A percentile compares a stretch with the other conserved stretches of the same genome.
Conservation (phyloP, 2,888 invertebrate species). For the Leptogaster cylindrica region DNA sequence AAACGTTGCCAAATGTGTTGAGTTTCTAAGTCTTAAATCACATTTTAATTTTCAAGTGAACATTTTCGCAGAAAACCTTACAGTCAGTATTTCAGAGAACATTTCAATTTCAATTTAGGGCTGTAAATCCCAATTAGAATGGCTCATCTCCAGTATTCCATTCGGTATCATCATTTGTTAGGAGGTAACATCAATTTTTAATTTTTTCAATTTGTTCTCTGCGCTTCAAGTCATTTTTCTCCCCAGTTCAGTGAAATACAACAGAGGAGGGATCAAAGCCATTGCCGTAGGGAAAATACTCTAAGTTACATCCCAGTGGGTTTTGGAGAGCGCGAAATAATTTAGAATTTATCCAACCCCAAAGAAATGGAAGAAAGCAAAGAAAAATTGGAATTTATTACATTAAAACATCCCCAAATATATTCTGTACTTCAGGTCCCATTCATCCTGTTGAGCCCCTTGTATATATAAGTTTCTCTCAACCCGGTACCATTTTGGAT, state of each 20-base stretch:
- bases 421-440: slow-evolving; percentile 8
- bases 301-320: slow-evolving; percentile 33
- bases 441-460: slow-evolving; percentile 34
- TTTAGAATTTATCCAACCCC: slow-evolving; percentile 45
- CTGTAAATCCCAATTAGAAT: slow-evolving; percentile 33
- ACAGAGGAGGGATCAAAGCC: slow-evolving; percentile 13
- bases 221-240: slow-evolving; percentile 8
- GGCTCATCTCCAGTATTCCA: not conserved
- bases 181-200: slow-evolving; percentile 40
- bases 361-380: slow-evolving; percentile 14
- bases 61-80: not conserved
- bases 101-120: slow-evolving; percentile 21
- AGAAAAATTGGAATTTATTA: slow-evolving; percentile 44
- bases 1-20: too few species aligned
- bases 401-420: slow-evolving; percentile 35
- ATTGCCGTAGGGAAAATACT: slow-evolving; percentile 20
- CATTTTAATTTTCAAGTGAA: too few species aligned
- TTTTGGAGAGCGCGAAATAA: slow-evolving; percentile 45
- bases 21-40: too few species aligned
- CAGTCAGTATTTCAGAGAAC: not conserved
- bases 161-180: slow-evolving; percentile 20
- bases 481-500: not conserved
- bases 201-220: slow-evolving; percentile 42
- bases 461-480: slow-evolving; percentile 4
- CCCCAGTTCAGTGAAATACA: not conserved